phyloP scores from a whole-genome alignment of 2,888 invertebrate species.

The Tridacna gigas region DNA sequence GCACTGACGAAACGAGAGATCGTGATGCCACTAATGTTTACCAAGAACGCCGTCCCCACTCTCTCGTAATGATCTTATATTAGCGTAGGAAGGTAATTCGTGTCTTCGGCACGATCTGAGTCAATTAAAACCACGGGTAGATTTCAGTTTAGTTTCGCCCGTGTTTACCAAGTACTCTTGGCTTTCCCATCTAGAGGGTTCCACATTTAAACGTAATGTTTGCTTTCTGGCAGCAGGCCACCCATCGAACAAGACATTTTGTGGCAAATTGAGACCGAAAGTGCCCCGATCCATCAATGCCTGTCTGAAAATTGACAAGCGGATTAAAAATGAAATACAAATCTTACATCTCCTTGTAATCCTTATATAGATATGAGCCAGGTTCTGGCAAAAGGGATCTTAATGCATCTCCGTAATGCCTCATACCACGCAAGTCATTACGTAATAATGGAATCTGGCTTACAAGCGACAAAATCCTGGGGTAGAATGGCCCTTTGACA shows the following conservation, averaged over 20 bases:
- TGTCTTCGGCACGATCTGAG: slow-evolving; percentile 49
- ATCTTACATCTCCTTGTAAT: too few species aligned
- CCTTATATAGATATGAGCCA: too few species aligned
- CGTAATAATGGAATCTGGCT: too few species aligned
- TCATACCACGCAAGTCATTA: too few species aligned
- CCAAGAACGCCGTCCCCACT: not conserved
- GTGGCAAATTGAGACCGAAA: not conserved
- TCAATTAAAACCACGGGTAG: slow-evolving; percentile 59
- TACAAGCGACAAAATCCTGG: too few species aligned
- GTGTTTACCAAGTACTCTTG: slow-evolving; percentile 61
- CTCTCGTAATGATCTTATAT: slow-evolving; percentile 26
- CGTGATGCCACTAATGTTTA: not conserved
- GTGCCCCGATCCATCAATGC: slow-evolving; percentile 12
- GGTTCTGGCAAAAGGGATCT: too few species aligned
- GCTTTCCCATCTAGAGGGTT: slow-evolving; percentile 32
- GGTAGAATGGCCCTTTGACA: too few species aligned
- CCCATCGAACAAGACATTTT: slow-evolving; percentile 43
- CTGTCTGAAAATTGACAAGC: slow-evolving; percentile 16
- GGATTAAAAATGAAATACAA: slow-evolving; percentile 9
- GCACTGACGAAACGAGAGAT: not conserved
- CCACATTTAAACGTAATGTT: slow-evolving; percentile 46
- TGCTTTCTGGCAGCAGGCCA: slow-evolving; percentile 47
- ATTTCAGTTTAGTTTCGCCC: slow-evolving; percentile 41
- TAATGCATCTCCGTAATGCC: too few species aligned
- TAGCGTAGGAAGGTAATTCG: slow-evolving; percentile 20